phyloP scores from a whole-genome alignment of 2,888 invertebrate species.

The Lithophane leautieri region DNA sequence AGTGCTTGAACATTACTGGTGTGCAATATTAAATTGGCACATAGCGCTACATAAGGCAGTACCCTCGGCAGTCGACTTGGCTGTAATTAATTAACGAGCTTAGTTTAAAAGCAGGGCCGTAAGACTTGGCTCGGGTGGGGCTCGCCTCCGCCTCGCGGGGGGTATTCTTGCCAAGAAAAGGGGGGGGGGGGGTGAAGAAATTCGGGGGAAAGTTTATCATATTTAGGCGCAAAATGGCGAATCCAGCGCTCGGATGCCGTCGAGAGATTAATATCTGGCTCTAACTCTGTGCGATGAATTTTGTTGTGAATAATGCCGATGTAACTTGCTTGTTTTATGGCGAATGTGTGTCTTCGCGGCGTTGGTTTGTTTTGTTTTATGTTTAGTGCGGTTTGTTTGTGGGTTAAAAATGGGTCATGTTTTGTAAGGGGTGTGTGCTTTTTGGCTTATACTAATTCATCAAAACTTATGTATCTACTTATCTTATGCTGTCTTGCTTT shows the following conservation, averaged over 20 bases:
- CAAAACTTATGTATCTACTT: neutral
- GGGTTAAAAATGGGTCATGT: conserved; percentile 45
- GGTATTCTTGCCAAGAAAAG: conserved; percentile 81
- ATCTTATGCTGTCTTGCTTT: neutral
- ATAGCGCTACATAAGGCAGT: conserved; percentile 87
- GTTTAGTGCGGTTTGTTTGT: conserved; percentile 29
- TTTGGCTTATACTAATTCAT: neutral
- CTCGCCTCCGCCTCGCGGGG: conserved; percentile 71
- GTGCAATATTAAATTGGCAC: conserved; percentile 88
- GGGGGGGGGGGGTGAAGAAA: conserved; percentile 86
- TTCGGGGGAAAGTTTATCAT: conserved; percentile 91
- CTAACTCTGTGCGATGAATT: conserved; percentile 89
- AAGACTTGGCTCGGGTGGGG: conserved; percentile 85
- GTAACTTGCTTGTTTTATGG: conserved; percentile 83
- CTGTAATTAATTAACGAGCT: conserved; percentile 91
- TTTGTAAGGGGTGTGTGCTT: neutral
- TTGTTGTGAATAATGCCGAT: conserved; percentile 86
- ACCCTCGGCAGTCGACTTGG: conserved; percentile 88
- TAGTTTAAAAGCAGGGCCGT: conserved; percentile 91
- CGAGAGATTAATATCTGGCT: conserved; percentile 89
- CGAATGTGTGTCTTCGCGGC: conserved; percentile 64
- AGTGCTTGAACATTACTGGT: conserved; percentile 55
- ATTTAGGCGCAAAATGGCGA: conserved; percentile 91
- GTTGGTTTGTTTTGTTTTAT: conserved; percentile 50
- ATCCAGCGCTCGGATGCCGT: conserved; percentile 89